A percentile compares a stretch with the other conserved stretches of the same genome.
phyloP scores from a whole-genome alignment of 2,113 vertebrate genomes.

The Athene noctua region DNA sequence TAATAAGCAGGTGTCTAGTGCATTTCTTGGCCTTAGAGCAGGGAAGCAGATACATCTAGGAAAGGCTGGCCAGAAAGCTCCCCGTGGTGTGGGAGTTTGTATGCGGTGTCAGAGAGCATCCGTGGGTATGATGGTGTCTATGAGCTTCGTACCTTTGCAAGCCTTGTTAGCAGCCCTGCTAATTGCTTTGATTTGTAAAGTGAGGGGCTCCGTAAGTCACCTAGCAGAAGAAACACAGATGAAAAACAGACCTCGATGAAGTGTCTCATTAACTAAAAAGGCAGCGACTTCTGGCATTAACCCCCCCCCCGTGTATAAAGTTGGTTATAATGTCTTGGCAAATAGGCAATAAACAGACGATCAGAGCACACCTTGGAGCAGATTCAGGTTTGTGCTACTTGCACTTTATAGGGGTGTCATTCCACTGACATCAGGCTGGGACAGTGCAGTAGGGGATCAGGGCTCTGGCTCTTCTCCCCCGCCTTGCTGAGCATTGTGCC shows the following conservation, averaged over 20 bases:
- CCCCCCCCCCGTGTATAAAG: not conserved
- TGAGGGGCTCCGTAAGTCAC: not conserved
- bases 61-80: not conserved
- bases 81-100: not conserved
- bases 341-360: not conserved
- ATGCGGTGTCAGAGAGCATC: not conserved
- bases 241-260: constrained; percentile 35
- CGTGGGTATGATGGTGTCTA: accelerated
- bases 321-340: not conserved
- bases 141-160: not conserved
- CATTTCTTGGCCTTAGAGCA: not conserved
- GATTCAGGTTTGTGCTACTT: not conserved
- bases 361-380: not conserved
- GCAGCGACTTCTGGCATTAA: not conserved
- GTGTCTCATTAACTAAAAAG: constrained; percentile 40
- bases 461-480: not conserved
- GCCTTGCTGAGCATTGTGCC: not conserved
- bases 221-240: not conserved
- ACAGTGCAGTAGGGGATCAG: not conserved
- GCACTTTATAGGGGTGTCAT: not conserved
- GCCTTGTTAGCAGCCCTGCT: not conserved
- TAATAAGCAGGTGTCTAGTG: not conserved
- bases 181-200: constrained; percentile 16
- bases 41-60: not conserved
- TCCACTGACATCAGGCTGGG: not conserved